phyloP scores from a whole-genome alignment of 2,888 invertebrate species.

The Lepidocyrtinus sp. region DNA sequence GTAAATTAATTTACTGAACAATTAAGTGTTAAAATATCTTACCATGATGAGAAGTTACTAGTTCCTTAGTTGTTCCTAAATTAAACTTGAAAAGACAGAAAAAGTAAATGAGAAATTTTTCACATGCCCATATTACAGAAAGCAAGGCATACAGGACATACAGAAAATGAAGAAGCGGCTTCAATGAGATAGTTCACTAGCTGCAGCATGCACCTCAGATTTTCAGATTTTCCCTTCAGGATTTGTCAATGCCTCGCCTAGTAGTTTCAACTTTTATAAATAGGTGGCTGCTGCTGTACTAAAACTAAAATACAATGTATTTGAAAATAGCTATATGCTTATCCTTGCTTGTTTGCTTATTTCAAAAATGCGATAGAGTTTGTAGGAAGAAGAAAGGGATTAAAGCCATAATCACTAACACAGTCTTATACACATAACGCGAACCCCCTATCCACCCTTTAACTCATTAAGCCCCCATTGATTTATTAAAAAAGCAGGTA shows the following conservation, averaged over 20 bases:
- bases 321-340: too few species aligned
- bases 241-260: neutral
- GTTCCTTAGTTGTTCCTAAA: neutral
- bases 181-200: neutral
- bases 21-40: conserved; percentile 34
- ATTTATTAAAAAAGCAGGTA: too few species aligned
- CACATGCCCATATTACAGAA: neutral
- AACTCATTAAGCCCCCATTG: too few species aligned
- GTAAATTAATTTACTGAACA: too few species aligned
- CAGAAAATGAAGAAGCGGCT: conserved; percentile 17
- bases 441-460: too few species aligned
- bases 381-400: too few species aligned
- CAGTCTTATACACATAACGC: too few species aligned
- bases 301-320: too few species aligned
- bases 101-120: neutral
- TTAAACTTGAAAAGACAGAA: neutral
- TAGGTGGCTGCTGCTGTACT: neutral
- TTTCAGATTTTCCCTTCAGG: conserved; percentile 48
- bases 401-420: too few species aligned
- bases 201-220: conserved; percentile 45
- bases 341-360: too few species aligned
- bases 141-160: neutral
- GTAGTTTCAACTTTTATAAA: neutral
- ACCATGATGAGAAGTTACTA: conserved; percentile 34
- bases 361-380: too few species aligned